phyloP scores from a whole-genome alignment of 1,140 invertebrate genomes.

The Camponotus floridanus region DNA sequence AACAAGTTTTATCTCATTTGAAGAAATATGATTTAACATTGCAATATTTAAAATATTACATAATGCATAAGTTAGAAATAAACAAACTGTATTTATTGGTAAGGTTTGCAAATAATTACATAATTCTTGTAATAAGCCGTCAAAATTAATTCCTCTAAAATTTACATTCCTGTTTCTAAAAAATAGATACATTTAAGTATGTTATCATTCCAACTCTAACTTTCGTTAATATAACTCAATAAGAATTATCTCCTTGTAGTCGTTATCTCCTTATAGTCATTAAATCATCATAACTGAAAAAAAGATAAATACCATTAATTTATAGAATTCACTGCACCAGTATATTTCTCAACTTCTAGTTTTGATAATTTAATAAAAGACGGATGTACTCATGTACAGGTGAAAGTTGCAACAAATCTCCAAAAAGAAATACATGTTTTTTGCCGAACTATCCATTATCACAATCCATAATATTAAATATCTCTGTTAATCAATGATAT shows the following conservation, averaged over 20 bases:
- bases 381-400: conserved; percentile 74
- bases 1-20: conserved; percentile 68
- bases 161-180: conserved; percentile 32
- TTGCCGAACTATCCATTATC: no score
- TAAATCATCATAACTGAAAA: conserved; percentile 12
- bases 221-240: conserved; percentile 7
- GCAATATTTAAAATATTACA: conserved; percentile 53
- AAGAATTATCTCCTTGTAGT: not conserved
- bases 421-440: no score
- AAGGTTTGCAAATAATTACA: conserved; percentile 68
- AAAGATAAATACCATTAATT: no score
- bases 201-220: conserved; percentile 73
- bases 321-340: no score
- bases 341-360: no score
- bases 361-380: conserved; percentile 47
- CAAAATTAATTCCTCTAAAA: not conserved
- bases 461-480: conserved; percentile 15
- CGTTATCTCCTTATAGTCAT: no score
- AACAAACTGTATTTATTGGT: conserved; percentile 67
- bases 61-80: conserved; percentile 58
- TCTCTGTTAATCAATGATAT: conserved; percentile 68
- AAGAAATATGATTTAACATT: conserved; percentile 69
- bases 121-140: conserved; percentile 65
- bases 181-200: conserved; percentile 6
- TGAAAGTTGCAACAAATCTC: no score